Base-by-base conservation (phyloP, 2,888 invertebrate species). In the Meandrusa payeni region DNA sequence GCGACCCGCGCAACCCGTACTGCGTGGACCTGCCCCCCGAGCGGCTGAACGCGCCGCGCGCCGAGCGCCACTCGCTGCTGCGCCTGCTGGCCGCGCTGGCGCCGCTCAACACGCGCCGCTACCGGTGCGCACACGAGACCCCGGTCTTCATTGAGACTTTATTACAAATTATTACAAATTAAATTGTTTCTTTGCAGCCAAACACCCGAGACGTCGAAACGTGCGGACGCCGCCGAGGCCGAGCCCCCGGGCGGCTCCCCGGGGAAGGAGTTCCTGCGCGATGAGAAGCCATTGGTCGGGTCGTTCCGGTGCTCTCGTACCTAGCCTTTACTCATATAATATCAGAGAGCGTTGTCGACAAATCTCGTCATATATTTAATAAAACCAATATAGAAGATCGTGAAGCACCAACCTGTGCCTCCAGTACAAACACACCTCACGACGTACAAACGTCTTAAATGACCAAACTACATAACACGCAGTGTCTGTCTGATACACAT, bases 1-100 rank as follows among this genome's bases (percentile, higher is more conserved):
- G 91, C 1, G 89, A 90, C 59, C 71, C 81, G 5, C 86, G 89
- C 31, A 71, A 64, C 59, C 61, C 67, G 32, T 72, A 76, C 61
- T 82, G 83, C 49, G 77, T 88, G 52, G 88, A 88, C 72, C 59
- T 86, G 52, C 88, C 85, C 3, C 57, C 75, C 31, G 28, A 60
- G 39, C 54, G 50, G 29, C 70, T 76, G 20, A 42, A 44, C 7
- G 37, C n/a, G 54, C 43, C 5, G 54, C 45, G 3, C 61, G 61
- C 43, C 50, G 61, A 29, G 47, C 37, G 77, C 0, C 81, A 78
- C 68, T 62, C 78, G 42, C 71, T 85, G 51, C 68, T 85, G 22
- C 54, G 54, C 4, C 70, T 65, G 40, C 68, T 83, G 2, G 74
- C 82, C 7, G 60, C 64, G 11, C 57, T 83, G 15, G 59, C 73